Evolutionary conservation across 2,888 invertebrate genomes (phyloP), one percentile per base, ranked within the genome.

Genomic region (Eutolmus rufibarbis): DNA sequence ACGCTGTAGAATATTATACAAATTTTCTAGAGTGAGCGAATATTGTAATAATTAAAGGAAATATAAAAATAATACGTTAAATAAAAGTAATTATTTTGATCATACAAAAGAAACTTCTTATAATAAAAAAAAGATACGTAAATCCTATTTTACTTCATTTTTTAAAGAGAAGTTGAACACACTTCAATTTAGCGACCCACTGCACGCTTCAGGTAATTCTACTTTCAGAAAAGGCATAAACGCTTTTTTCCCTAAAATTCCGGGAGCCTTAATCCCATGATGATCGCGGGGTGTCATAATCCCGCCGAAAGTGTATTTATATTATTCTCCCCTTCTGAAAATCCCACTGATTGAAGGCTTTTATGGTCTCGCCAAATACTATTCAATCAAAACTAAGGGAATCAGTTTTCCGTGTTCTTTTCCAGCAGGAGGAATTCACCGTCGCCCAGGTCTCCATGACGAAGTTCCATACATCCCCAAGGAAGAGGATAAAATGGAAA

Each of bases 281-380:
- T 85, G 23, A 74, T 74, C 46, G 37, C 28, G 74, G 74, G 46
- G 85, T 85, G 85, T 85, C 85, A 85, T 85, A 85, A 85, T 85
- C 85, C 85, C 14, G 40, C 51, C 74, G 74, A 28, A 85, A 74
- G 85, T 85, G 43, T 46, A 74, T 85, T 85, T 74, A 74, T 74
- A 74, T 74, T 74, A 74, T 8, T 74, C 82, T 74, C 85, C 85
- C 43, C 46, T 43, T 66, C 40, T 40, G 14, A 16, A 74, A 85
- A 74, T 85, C 28, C 74, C 74, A 85, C 46, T 85, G 85, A 85
- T 85, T 74, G 74, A 85, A 85, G 74, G 74, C 85, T 85, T 85
- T 85, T 85, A 85, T 85, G 85, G 85, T 85, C 57, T 74, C 19
- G 28, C 74, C 43, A 46, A 40, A 84, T 84, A 74, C 57, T 74